Conservation (phyloP, 2,797 vertebrate species). For the Agapornis canus region DNA sequence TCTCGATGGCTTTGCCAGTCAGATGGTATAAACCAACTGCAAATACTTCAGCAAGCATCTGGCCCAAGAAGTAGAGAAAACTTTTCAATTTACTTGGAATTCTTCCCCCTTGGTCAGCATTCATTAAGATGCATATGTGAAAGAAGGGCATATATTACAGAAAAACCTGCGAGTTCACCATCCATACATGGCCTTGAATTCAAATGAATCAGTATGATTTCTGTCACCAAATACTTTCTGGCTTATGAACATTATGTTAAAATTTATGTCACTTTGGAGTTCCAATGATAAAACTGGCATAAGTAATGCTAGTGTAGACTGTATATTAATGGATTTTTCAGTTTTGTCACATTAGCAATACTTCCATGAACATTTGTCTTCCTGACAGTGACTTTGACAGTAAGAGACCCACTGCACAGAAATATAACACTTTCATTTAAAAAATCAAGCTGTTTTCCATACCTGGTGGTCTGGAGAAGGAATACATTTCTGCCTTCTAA, state of each 20-base stretch:
- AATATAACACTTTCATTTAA: slow-evolving; percentile 12
- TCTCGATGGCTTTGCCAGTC: neutral
- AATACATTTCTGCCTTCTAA: neutral
- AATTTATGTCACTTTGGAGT: neutral
- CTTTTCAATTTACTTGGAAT: neutral
- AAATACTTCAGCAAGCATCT: neutral
- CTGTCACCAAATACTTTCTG: neutral
- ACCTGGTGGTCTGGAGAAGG: neutral
- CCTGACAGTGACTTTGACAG: slow-evolving; percentile 6
- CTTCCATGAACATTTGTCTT: neutral
- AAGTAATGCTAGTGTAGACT: neutral
- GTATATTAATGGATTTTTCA: slow-evolving; percentile 26
- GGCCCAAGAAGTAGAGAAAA: neutral
- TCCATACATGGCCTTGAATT: neutral
- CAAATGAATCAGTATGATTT: neutral
- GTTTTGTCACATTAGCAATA: slow-evolving; percentile 35
- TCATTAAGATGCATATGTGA: neutral
- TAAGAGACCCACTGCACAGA: neutral
- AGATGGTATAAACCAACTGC: neutral
- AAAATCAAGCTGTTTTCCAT: slow-evolving; percentile 8
- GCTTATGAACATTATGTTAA: neutral
- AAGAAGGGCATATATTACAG: neutral
- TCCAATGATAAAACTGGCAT: neutral
- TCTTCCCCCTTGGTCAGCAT: neutral
- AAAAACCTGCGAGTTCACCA: neutral